Conservation (phyloP, 1,140 invertebrate genomes). For the Coelopa frigida region DNA sequence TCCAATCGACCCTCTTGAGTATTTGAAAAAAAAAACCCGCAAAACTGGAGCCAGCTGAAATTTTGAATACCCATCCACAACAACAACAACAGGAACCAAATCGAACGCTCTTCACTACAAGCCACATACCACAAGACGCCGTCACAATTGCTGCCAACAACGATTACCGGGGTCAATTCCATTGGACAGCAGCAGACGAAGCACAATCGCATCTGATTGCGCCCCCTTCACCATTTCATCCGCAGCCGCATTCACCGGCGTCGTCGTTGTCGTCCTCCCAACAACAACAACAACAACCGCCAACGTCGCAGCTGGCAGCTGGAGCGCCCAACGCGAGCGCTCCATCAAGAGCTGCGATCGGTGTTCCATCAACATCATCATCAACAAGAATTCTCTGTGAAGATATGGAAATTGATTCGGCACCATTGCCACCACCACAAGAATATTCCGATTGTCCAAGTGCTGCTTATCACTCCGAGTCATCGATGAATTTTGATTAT, state of each 20-base stretch:
- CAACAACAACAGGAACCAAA: too few species aligned
- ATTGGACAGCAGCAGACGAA: too few species aligned
- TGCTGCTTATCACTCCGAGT: constrained; percentile 27
- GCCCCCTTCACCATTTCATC: too few species aligned
- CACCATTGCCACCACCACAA: constrained; percentile 21
- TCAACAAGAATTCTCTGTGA: constrained; percentile 33
- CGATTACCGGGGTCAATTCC: too few species aligned
- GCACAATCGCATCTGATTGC: too few species aligned
- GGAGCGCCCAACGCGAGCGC: constrained; percentile 6
- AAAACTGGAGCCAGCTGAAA: too few species aligned
- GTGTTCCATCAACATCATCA: constrained; percentile 1
- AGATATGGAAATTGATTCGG: constrained; percentile 42
- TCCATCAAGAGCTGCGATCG: constrained; percentile 7
- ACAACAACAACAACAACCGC: constrained; percentile 6
- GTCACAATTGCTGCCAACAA: too few species aligned
- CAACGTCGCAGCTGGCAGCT: neutral
- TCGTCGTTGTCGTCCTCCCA: neutral
- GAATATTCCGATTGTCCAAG: constrained; percentile 17
- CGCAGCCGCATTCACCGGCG: neutral
- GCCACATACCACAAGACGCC: constrained; percentile 2
- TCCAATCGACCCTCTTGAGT: too few species aligned
- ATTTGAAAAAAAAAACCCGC: too few species aligned
- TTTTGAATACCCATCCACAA: too few species aligned
- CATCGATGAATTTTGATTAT: constrained; percentile 43
- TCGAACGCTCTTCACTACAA: too few species aligned